Conservation (phyloP, 1,140 invertebrate genomes). For the Charaxes varanes region DNA sequence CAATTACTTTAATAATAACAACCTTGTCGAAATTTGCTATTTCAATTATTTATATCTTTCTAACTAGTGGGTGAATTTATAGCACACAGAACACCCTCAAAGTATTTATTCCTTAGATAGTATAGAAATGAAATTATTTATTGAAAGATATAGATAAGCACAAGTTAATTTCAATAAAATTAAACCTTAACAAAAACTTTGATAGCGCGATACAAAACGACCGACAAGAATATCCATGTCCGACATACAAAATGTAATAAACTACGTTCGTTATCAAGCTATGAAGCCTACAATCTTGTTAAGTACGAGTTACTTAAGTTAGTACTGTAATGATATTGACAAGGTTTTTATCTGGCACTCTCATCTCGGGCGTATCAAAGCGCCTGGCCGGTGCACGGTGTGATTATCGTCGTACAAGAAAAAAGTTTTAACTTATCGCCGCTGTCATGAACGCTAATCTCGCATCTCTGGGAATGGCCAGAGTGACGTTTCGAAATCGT, state of each 20-base stretch:
- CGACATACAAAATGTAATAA: conserved; percentile 40
- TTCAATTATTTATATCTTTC: too few relatives aligned
- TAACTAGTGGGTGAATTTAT: too few relatives aligned
- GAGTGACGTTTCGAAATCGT: conserved; percentile 55
- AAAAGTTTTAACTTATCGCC: conserved; percentile 61
- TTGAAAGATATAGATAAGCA: too few relatives aligned
- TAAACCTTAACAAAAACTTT: conserved; percentile 4
- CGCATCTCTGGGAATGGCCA: conserved; percentile 47
- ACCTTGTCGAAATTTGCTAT: too few relatives aligned
- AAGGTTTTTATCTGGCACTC: conserved; percentile 48
- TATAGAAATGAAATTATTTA: too few relatives aligned
- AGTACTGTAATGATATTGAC: conserved; percentile 62
- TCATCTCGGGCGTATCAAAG: conserved; percentile 37
- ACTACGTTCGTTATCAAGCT: conserved; percentile 49
- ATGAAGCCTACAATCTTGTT: conserved; percentile 52
- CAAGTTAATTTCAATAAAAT: too few relatives aligned
- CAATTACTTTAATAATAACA: too few relatives aligned
- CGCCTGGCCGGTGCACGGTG: conserved; percentile 26
- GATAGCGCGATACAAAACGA: conserved; percentile 13
- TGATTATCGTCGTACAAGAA: conserved; percentile 55
- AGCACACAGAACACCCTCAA: too few relatives aligned
- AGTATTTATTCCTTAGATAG: too few relatives aligned
- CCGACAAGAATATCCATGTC: conserved; percentile 30
- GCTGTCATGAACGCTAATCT: conserved; percentile 58
- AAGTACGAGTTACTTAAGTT: conserved; percentile 42